These are phyloP conservation scores for Anguilla obscura DNA, from an alignment of 2,797 vertebrate species.

Conservation along the genomic window DNA sequence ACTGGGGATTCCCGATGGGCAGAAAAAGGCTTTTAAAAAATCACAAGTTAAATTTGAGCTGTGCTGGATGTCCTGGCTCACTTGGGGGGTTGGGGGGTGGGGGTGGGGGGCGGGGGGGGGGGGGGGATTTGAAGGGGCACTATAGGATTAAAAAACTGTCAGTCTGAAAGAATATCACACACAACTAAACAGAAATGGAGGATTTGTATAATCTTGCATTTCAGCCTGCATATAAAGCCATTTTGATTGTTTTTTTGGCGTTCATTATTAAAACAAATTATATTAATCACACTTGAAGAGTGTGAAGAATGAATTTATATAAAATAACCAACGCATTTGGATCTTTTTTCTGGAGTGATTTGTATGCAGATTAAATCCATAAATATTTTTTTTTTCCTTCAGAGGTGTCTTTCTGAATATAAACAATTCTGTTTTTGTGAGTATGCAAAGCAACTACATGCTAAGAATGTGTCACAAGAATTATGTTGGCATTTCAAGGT, in stretches of 20 bases:
- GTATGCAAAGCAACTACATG: neutral
- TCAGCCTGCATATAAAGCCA: neutral
- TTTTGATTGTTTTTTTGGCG: neutral
- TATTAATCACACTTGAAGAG: neutral
- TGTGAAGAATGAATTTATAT: neutral
- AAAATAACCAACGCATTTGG: neutral
- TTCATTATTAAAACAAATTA: neutral
- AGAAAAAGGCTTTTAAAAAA: neutral
- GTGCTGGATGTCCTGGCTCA: neutral
- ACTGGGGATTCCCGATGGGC: neutral
- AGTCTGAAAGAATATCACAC: neutral
- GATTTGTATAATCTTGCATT: neutral
- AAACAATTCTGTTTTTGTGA: neutral
- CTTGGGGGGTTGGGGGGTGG: too few species aligned
- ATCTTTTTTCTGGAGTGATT: neutral
- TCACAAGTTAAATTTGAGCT: neutral
- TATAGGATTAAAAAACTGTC: neutral
- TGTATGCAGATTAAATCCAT: neutral
- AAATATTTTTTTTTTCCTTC: neutral
- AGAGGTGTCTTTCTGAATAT: neutral
- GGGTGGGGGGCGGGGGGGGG: neutral
- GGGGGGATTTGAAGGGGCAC: neutral
- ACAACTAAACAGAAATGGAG: neutral
- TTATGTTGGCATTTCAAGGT: neutral
- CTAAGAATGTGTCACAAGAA: neutral